Evolutionary conservation across 1,140 invertebrate genomes (phyloP).

Genomic region (Tetramorium simillimum): DNA sequence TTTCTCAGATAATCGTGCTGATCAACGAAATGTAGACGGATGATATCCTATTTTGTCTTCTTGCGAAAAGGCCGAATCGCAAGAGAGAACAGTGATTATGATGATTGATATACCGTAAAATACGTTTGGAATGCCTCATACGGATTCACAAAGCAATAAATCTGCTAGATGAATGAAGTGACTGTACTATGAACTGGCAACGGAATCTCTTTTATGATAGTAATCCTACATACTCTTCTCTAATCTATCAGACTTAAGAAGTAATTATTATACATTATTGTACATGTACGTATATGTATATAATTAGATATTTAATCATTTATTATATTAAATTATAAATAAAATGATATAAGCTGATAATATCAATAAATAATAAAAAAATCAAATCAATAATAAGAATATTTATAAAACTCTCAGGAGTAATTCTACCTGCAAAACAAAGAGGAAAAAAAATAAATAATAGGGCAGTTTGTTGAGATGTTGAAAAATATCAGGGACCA

Average conservation of each 20-base stretch:
- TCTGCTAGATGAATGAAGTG: not conserved
- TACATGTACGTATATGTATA: not conserved
- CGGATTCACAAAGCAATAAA: not conserved
- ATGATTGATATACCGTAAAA: not conserved
- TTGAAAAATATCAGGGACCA: not conserved
- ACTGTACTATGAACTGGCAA: not conserved
- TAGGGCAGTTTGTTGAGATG: not conserved
- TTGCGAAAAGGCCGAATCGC: not conserved
- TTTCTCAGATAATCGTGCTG: constrained; percentile 7
- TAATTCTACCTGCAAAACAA: not conserved
- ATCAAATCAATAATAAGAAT: not conserved
- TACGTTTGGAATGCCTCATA: not conserved
- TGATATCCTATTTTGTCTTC: not conserved
- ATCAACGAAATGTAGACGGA: not conserved
- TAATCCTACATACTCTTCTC: not conserved
- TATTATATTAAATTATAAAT: not conserved
- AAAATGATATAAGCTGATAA: not conserved
- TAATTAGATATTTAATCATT: not conserved
- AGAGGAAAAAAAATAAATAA: not conserved
- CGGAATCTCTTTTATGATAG: not conserved
- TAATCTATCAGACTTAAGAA: not conserved
- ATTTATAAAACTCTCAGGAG: not conserved
- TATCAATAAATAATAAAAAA: not conserved
- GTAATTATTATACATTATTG: not conserved
- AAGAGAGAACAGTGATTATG: not conserved